Conservation (phyloP, 2,113 vertebrate genomes). For the Gadus macrocephalus region DNA sequence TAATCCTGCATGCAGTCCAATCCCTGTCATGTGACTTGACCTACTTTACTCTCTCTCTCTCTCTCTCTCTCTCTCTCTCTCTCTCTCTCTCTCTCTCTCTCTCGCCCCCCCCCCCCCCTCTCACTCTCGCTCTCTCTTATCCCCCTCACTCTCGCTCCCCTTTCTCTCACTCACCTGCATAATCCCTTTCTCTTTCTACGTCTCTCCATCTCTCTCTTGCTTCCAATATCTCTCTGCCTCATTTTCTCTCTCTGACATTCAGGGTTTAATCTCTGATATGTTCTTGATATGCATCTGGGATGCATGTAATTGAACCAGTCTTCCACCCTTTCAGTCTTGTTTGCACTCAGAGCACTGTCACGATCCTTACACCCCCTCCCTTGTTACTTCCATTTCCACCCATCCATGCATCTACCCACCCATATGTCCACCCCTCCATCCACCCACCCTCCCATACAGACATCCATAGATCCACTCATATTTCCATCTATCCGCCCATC, state of each 20-base stretch:
- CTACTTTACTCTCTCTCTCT: constrained; percentile 60
- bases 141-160: constrained; percentile 17
- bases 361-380: too few relatives aligned
- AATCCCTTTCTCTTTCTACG: constrained; percentile 5
- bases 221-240: constrained; percentile 29
- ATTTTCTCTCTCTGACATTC: constrained; percentile 3
- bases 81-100: constrained; percentile 5
- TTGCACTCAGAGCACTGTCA: not conserved
- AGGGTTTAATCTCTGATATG: too few relatives aligned
- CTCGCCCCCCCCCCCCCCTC: too few relatives aligned
- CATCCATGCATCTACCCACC: not conserved
- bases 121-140: constrained; percentile 25
- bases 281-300: too few relatives aligned
- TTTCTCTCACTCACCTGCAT: constrained; percentile 19
- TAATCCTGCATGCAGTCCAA: constrained; percentile 69
- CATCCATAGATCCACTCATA: not conserved
- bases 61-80: constrained; percentile 7
- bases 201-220: constrained; percentile 21
- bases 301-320: too few relatives aligned
- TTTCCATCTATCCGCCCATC: not conserved
- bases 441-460: not conserved
- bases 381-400: not conserved
- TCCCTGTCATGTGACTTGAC: constrained; percentile 75
- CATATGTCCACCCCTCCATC: not conserved
- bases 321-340: not conserved